Conservation (phyloP, 2,888 invertebrate genomes). For the Candidula unifasciata region DNA sequence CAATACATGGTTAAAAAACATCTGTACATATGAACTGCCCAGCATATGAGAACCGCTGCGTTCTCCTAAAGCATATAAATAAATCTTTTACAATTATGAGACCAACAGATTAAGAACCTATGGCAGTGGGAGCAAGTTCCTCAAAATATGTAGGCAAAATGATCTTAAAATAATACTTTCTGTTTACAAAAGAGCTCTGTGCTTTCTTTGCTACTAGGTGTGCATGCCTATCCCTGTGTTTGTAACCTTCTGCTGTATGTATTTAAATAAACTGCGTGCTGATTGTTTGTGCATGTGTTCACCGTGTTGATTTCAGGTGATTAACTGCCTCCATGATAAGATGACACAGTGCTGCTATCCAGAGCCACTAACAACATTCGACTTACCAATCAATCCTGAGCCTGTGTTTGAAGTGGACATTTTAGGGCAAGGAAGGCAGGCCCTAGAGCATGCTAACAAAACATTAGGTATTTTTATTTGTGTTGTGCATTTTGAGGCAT, state of each 20-base stretch:
- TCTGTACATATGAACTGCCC: no score
- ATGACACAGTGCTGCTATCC: slow-evolving; percentile 94
- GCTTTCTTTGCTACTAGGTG: no score
- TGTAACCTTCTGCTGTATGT: not conserved
- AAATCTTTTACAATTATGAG: no score
- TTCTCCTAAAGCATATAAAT: no score
- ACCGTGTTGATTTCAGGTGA: slow-evolving; percentile 43
- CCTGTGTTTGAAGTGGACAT: slow-evolving; percentile 91
- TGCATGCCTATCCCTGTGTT: no score
- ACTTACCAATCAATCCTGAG: slow-evolving; percentile 81
- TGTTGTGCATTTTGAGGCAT: not conserved
- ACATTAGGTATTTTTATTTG: slow-evolving; percentile 82
- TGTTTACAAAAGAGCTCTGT: no score
- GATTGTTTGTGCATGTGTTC: not conserved
- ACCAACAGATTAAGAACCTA: no score
- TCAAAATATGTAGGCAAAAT: no score
- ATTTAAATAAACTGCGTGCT: not conserved
- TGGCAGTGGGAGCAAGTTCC: no score
- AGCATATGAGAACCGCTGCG: no score
- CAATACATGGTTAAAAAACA: no score
- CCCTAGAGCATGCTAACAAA: slow-evolving; percentile 88
- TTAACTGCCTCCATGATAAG: slow-evolving; percentile 85
- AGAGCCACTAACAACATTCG: slow-evolving; percentile 81
- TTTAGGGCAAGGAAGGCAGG: slow-evolving; percentile 85
- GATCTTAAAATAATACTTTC: no score